These are phyloP conservation scores for Sparus aurata DNA, from an alignment of 2,797 vertebrate genomes.

Conservation along the genomic window DNA sequence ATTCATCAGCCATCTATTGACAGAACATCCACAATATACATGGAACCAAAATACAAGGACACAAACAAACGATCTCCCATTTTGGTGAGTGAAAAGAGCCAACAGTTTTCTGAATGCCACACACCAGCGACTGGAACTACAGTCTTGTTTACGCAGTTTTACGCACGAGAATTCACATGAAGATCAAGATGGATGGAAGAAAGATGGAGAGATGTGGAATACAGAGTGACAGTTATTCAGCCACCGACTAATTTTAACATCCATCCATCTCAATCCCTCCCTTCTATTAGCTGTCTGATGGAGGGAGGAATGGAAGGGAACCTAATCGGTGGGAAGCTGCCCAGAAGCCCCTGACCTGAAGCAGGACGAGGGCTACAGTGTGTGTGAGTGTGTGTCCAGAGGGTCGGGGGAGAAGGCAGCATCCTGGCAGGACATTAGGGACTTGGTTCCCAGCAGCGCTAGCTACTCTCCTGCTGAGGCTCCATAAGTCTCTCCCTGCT, in stretches of 20 bases:
- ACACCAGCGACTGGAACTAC: constrained; percentile 85
- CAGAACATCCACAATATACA: background rate
- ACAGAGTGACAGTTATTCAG: constrained; percentile 84
- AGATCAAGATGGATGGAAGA: constrained; percentile 67
- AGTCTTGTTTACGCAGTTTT: constrained; percentile 44
- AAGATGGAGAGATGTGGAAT: constrained; percentile 44
- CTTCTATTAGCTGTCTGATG: constrained; percentile 48
- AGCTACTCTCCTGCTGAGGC: constrained; percentile 61
- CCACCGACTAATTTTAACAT: constrained; percentile 93
- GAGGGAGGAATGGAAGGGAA: constrained; percentile 75
- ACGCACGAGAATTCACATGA: constrained; percentile 81
- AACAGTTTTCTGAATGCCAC: constrained; percentile 24
- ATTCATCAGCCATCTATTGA: background rate
- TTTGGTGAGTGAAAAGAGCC: background rate
- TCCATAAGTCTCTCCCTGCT: constrained; percentile 70
- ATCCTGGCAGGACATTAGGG: constrained; percentile 92
- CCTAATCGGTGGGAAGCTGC: constrained; percentile 95
- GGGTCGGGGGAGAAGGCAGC: constrained; percentile 89
- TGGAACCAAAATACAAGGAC: background rate
- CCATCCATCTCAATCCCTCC: constrained; percentile 61
- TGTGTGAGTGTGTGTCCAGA: constrained; percentile 64
- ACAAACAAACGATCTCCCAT: background rate
- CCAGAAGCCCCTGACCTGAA: constrained; percentile 93
- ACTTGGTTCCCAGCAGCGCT: constrained; percentile 91
- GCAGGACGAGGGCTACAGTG: constrained; percentile 90